phyloP scores from a whole-genome alignment of 2,113 vertebrate genomes.

The Gyps fulvus region DNA sequence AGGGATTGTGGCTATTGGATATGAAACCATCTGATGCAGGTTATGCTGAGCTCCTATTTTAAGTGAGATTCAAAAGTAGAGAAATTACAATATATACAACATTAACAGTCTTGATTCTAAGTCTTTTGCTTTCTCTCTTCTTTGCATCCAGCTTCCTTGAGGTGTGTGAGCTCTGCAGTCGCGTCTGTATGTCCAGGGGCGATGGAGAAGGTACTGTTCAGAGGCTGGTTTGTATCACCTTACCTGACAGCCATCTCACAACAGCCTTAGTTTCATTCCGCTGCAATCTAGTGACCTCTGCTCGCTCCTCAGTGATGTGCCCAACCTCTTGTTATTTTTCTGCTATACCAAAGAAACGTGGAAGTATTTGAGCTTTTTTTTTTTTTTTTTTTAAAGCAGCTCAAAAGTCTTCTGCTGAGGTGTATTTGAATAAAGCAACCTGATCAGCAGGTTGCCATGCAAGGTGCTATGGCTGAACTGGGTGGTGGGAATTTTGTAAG shows the following conservation, averaged over 20 bases:
- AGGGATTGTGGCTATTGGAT: fast-evolving
- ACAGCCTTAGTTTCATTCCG: neutral
- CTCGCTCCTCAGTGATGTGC: neutral
- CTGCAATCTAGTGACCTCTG: neutral
- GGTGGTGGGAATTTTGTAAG: neutral
- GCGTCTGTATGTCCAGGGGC: fast-evolving
- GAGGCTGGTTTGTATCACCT: neutral
- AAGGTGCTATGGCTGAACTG: neutral
- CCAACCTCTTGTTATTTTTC: neutral
- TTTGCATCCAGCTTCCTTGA: neutral
- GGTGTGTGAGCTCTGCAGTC: neutral
- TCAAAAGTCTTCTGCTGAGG: neutral
- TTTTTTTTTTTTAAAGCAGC: neutral
- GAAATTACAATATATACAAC: neutral
- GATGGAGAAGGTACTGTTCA: neutral
- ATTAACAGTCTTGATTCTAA: neutral
- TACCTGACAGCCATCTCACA: neutral
- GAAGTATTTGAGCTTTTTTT: neutral
- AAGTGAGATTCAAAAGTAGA: neutral
- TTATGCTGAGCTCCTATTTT: neutral
- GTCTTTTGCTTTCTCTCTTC: neutral
- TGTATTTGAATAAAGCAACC: neutral
- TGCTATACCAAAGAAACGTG: neutral
- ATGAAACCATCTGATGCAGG: neutral
- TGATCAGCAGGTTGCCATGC: neutral